Base-by-base conservation (phyloP, 1,140 invertebrate species). In the silkworm (Bombyx mori) region DNA sequence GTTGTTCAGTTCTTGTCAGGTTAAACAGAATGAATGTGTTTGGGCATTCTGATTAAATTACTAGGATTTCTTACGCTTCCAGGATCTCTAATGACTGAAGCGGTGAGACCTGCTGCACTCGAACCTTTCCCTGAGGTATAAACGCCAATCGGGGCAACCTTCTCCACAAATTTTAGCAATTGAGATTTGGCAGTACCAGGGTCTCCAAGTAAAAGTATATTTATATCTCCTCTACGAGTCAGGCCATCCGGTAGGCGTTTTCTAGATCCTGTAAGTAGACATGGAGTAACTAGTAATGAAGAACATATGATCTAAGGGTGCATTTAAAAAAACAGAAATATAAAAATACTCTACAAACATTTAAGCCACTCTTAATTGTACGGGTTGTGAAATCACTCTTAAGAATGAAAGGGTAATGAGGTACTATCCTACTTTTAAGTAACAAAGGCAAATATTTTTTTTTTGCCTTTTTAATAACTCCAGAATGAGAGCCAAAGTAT, bases 61-160 rank as follows among this genome's bases (percentile, higher is more conserved):
- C n/a, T 9, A 44, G 9, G 43, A 45, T 59, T 58, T 86, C 86
- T 91, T 89, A 98, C 96, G 22, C 97, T 93, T 10, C 90, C 88
- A 8, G 98, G 97, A 91, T 99, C 98, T 73, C 97, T 90, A 61
- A 93, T 96, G 35, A 99, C 98, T 0, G 98, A 99, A 3, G 98
- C 99, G 51, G 99, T 99, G 8, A 99, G 90, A 90, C 99, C 98
- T 67, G 98, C 99, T 54, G 99, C 99, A 75, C 97, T 99, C 59
- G 97, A 99, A 1, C 98, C 99, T 90, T 99, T 99, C 2, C 98
- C 99, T 0, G 98, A 99, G 1, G 99, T 99, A 75, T 99, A 99
- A 6, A 99, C 94, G 9, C 93, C 97, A 73, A 99, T 96, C 0
- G 99, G 99, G 0, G 98, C 92, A 7, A 98, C 97, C 75, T 93